phyloP scores from a whole-genome alignment of 1,140 invertebrate species.

The Battus philenor region DNA sequence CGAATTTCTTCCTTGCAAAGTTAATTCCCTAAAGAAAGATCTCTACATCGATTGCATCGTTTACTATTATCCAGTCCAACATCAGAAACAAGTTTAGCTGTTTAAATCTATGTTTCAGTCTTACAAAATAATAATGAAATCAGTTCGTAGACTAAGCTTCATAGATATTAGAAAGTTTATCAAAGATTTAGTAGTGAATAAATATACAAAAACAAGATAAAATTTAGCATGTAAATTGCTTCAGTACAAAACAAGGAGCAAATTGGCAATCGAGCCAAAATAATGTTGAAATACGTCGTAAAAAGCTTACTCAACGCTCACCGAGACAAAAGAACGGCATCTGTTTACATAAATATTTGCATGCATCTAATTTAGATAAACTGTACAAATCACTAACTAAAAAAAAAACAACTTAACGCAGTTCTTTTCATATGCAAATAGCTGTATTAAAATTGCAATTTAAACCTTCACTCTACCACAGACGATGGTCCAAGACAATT shows the following conservation, averaged over 20 bases:
- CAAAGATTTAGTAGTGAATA: too few relatives aligned
- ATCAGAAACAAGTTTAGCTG: background rate
- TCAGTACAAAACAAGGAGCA: conserved; percentile 12
- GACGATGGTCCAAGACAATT: conserved; percentile 21
- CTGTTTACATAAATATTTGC: conserved; percentile 23
- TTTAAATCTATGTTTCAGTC: background rate
- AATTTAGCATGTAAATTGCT: background rate
- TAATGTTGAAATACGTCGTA: conserved; percentile 15
- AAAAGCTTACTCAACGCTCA: conserved; percentile 20
- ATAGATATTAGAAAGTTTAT: too few relatives aligned
- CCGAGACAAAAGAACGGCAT: conserved; percentile 26
- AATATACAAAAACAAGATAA: background rate
- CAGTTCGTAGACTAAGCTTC: background rate
- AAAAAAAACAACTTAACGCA: conserved; percentile 54
- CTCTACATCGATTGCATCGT: too few relatives aligned
- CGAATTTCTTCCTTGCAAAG: too few relatives aligned
- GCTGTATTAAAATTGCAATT: conserved; percentile 72
- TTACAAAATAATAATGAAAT: background rate
- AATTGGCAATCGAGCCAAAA: conserved; percentile 19
- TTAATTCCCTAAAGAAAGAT: too few relatives aligned
- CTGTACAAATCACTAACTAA: conserved; percentile 58
- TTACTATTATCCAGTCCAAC: too few relatives aligned
- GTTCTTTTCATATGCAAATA: conserved; percentile 67
- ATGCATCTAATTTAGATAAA: conserved; percentile 66
- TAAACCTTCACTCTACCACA: conserved; percentile 52